Percentiles rank a stretch among this genome's conserved stretches.
phyloP scores from a whole-genome alignment of 2,888 invertebrate genomes.

The Thymelicus lineola region DNA sequence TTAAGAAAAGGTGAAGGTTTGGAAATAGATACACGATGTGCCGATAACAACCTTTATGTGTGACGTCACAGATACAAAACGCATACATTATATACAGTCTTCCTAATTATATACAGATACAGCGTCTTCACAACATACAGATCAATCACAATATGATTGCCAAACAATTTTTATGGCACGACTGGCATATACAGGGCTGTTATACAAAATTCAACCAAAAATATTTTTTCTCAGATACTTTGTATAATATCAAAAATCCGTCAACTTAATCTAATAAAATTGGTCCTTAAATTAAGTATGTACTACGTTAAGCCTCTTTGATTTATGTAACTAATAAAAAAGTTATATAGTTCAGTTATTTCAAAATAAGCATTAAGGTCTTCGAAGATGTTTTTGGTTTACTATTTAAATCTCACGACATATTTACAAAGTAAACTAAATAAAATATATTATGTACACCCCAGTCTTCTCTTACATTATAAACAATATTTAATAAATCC shows the following conservation, averaged over 20 bases:
- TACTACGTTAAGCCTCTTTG: constrained; percentile 40
- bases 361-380: not conserved
- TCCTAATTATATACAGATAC: constrained; percentile 66
- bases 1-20: too few species aligned
- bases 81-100: constrained; percentile 82
- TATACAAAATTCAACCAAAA: not conserved
- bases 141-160: constrained; percentile 8
- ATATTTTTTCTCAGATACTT: not conserved
- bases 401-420: not conserved
- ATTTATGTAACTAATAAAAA: constrained; percentile 3
- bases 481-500: not conserved
- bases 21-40: constrained; percentile 42
- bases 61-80: constrained; percentile 43
- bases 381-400: not conserved
- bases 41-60: constrained; percentile 41
- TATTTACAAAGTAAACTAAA: not conserved
- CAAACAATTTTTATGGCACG: constrained; percentile 25
- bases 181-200: not conserved
- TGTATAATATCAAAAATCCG: not conserved
- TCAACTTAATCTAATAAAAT: not conserved
- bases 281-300: constrained; percentile 12
- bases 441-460: not conserved
- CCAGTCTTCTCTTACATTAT: not conserved
- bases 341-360: too few species aligned
- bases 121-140: constrained; percentile 25